Evolutionary conservation across 1,140 invertebrate genomes (phyloP), one percentile per base, ranked within the genome.

Genomic region (Anoplolepis gracilipes): DNA sequence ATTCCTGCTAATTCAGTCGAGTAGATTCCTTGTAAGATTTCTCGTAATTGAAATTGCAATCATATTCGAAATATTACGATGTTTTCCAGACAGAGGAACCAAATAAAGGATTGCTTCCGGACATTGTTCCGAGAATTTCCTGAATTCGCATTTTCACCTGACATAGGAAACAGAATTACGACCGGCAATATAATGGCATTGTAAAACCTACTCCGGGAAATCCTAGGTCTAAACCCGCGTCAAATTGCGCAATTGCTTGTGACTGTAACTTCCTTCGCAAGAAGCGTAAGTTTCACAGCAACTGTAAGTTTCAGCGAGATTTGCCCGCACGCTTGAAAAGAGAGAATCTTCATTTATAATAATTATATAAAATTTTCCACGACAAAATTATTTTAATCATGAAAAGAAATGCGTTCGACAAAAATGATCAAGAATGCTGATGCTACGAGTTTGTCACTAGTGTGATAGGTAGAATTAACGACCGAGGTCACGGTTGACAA

Each of bases 111-210:
- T 64, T 10, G 22, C 16, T 25, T 16, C 73, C 36, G 36, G 36
- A n/a, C 28, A 39, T 11, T 10, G 16, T 28, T 25, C 16, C 25
- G 22, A 49, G 10, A 39, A 69, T 79, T 69, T 11, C 6, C 13
- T 33, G 16, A 6, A 19, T 49, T 49, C 1, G 19, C 64, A 42
- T 75, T 53, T 28, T 30, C 78, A 55, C n/a, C 13, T 30, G 69
- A 61, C 57, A 82, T 39, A 73, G 79, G 42, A 75, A 84, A 75
- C 57, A 61, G 79, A 84, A 84, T 73, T 61, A 84, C 57, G 55
- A 36, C 42, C n/a, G 36, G 28, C 19, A 75, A 75, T 75, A 61
- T 42, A 59, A 70, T 33, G 59, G 30, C 69, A 82, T 59, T 61
- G 22, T 73, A 75, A 73, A 84, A 62, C 30, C 25, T 61, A 73